Conservation (phyloP, 1,140 invertebrate species). For the Pachyrhynchus sulphureomaculatus region DNA sequence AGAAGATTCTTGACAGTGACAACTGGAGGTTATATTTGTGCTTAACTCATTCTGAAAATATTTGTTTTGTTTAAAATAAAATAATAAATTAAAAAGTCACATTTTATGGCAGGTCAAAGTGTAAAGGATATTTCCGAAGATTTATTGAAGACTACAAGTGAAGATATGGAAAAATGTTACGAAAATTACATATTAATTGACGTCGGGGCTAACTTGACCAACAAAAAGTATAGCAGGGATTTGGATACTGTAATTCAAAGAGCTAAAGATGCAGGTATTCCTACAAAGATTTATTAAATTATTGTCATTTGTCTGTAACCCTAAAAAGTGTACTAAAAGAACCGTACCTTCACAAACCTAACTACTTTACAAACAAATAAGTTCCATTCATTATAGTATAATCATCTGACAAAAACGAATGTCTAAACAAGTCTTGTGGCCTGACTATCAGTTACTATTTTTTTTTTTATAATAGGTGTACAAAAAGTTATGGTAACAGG, state of each 20-base stretch:
- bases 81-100: not conserved
- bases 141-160: not conserved
- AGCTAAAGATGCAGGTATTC: conserved; percentile 84
- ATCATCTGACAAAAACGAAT: too few species aligned
- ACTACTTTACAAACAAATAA: not conserved
- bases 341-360: not conserved
- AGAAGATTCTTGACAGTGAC: too few species aligned
- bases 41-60: not conserved
- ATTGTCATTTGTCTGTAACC: not conserved
- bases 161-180: conserved; percentile 62
- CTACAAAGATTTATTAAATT: not conserved
- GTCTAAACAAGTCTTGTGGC: too few species aligned
- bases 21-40: conserved; percentile 16
- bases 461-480: conserved; percentile 65
- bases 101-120: conserved; percentile 13
- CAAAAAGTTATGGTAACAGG: conserved; percentile 94
- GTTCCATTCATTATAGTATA: too few species aligned
- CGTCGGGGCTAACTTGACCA: conserved; percentile 91
- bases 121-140: conserved; percentile 1
- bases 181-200: conserved; percentile 91
- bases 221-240: conserved; percentile 91
- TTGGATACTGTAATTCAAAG: conserved; percentile 89
- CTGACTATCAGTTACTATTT: too few species aligned
- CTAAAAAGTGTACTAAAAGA: not conserved
- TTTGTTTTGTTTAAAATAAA: not conserved